Conservation (phyloP, 2,888 invertebrate genomes). For the Agrochola macilenta region DNA sequence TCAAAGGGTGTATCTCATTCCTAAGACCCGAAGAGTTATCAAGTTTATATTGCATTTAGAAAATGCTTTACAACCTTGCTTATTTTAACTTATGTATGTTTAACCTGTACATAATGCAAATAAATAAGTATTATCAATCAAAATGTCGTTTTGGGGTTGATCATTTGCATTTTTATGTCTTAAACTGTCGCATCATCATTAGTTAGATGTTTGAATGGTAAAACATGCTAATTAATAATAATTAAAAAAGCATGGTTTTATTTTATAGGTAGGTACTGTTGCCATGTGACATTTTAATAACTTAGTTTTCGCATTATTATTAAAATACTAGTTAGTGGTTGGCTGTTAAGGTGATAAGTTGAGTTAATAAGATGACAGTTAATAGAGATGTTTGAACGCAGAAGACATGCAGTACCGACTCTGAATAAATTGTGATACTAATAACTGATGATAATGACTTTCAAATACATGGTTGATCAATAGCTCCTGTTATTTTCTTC, state of each 20-base stretch:
- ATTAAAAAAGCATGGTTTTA: not conserved
- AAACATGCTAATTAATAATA: not conserved
- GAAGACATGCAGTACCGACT: no score
- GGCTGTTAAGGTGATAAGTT: not conserved
- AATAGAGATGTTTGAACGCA: no score
- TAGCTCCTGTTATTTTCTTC: not conserved
- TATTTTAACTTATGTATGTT: not conserved
- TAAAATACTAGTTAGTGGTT: not conserved
- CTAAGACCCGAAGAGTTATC: not conserved
- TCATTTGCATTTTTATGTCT: not conserved
- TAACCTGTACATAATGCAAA: not conserved
- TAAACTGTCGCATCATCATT: not conserved
- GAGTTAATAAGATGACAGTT: no score
- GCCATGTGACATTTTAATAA: not conserved
- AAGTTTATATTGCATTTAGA: conserved; percentile 20
- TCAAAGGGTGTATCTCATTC: not conserved
- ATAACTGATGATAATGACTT: no score
- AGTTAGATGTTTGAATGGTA: not conserved
- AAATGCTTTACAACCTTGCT: conserved; percentile 10
- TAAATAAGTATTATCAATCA: conserved; percentile 1
- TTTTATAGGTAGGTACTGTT: not conserved
- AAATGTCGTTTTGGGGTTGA: not conserved
- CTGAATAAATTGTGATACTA: no score
- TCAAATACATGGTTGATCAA: not conserved
- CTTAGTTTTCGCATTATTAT: not conserved